These are phyloP conservation scores for Triops cancriformis DNA, from an alignment of 1,140 invertebrate genomes.

Conservation along the genomic window DNA sequence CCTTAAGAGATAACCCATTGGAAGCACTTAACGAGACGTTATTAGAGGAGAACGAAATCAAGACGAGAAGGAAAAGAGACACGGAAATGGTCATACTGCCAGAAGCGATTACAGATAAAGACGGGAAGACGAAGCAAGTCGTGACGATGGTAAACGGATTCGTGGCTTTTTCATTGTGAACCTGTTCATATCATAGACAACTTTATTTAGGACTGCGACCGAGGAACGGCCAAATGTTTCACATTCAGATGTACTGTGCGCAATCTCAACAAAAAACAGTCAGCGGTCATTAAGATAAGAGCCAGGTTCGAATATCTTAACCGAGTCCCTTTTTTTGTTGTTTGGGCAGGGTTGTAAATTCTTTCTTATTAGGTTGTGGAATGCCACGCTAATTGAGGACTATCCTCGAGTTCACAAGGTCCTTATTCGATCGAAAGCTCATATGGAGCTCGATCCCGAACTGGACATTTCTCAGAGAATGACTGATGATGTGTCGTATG, in stretches of 20 bases:
- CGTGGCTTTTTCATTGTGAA: background rate
- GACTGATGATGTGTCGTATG: constrained; percentile 46
- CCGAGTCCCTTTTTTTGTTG: background rate
- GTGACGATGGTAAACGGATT: constrained; percentile 60
- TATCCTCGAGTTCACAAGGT: constrained; percentile 76
- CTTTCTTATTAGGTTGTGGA: constrained; percentile 60
- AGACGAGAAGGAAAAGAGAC: constrained; percentile 50
- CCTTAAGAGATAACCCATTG: constrained; percentile 22
- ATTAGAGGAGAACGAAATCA: constrained; percentile 24
- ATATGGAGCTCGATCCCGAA: constrained; percentile 57
- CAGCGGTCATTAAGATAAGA: constrained; percentile 65
- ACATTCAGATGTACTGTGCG: constrained; percentile 69
- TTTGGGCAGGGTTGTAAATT: constrained; percentile 9
- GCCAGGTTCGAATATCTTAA: constrained; percentile 46
- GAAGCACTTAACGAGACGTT: constrained; percentile 23
- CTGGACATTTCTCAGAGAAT: constrained; percentile 61
- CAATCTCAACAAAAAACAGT: constrained; percentile 60
- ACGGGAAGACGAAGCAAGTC: constrained; percentile 59
- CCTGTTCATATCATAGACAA: background rate
- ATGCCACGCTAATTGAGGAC: constrained; percentile 77
- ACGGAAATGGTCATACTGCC: constrained; percentile 61
- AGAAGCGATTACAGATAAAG: constrained; percentile 57
- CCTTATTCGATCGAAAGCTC: constrained; percentile 64
- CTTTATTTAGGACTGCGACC: constrained; percentile 60
- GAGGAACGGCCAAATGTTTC: constrained; percentile 74